These are phyloP conservation scores for Phymatocera aterrima DNA, from an alignment of 2,888 invertebrate species.

Conservation along the genomic window DNA sequence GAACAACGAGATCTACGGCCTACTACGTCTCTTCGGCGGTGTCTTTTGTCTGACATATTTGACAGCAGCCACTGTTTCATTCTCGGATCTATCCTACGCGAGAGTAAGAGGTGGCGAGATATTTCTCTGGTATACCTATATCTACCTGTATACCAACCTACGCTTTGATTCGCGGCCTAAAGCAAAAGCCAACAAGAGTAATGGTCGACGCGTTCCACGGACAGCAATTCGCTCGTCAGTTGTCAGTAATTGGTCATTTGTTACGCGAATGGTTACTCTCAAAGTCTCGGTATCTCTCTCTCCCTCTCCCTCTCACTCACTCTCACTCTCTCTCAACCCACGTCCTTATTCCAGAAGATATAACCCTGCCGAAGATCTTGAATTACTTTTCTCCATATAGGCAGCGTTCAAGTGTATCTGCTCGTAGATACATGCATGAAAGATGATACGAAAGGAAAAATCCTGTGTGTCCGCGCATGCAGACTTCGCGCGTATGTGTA, in stretches of 20 bases:
- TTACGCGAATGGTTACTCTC: neutral
- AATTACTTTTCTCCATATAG: too few relatives aligned
- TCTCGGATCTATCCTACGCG: neutral
- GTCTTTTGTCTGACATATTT: slow-evolving; percentile 32
- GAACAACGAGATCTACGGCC: neutral
- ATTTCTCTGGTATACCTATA: too few relatives aligned
- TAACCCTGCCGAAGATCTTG: too few relatives aligned
- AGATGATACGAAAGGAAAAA: slow-evolving; percentile 33
- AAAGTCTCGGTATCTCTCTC: neutral
- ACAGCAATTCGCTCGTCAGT: slow-evolving; percentile 13
- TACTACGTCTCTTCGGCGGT: slow-evolving; percentile 21
- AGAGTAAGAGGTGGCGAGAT: neutral
- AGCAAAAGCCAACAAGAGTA: slow-evolving; percentile 1
- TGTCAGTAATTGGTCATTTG: slow-evolving; percentile 27
- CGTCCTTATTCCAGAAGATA: too few relatives aligned
- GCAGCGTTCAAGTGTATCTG: too few relatives aligned
- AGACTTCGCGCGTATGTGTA: neutral
- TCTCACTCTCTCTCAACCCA: neutral
- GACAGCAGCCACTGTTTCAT: slow-evolving; percentile 41
- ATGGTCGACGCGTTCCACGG: slow-evolving; percentile 10
- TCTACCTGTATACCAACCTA: too few relatives aligned
- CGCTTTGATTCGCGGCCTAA: slow-evolving; percentile 1
- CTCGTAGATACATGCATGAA: neutral
- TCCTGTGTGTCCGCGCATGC: slow-evolving; percentile 48
- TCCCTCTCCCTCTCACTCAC: neutral